A percentile compares a stretch with the other conserved stretches of the same genome.
Conservation (phyloP, 2,888 invertebrate species). For the Apodemia duryi region DNA sequence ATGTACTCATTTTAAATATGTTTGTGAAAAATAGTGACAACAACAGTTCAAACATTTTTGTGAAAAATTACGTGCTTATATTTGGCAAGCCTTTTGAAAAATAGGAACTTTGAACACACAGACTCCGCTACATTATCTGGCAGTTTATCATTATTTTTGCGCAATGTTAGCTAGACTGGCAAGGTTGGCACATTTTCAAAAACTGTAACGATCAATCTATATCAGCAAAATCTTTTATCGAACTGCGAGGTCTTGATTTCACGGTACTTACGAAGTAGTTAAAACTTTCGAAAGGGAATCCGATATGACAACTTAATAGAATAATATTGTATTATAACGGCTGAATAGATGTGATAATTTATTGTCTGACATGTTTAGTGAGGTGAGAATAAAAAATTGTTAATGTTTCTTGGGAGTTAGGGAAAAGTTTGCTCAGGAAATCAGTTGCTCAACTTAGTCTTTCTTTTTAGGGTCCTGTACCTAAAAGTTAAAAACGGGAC, state of each 20-base stretch:
- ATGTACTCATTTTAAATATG: too few relatives aligned
- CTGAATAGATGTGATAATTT: too few relatives aligned
- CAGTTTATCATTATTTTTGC: constrained; percentile 12
- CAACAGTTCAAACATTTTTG: background rate
- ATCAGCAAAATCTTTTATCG: constrained; percentile 4
- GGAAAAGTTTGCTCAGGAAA: too few relatives aligned
- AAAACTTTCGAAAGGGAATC: background rate
- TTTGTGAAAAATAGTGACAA: too few relatives aligned
- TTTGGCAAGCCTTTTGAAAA: constrained; percentile 1
- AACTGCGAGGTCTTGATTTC: background rate
- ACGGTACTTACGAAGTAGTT: constrained; percentile 3
- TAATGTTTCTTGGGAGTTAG: too few relatives aligned
- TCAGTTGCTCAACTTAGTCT: too few relatives aligned
- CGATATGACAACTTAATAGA: background rate
- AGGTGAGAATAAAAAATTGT: too few relatives aligned
- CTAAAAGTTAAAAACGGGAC: too few relatives aligned
- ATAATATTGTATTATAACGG: background rate
- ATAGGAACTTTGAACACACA: constrained; percentile 1
- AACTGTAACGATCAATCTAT: constrained; percentile 5
- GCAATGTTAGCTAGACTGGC: background rate
- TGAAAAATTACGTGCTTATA: background rate
- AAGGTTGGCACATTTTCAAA: constrained; percentile 8
- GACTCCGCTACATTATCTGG: constrained; percentile 8
- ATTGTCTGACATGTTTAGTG: too few relatives aligned
- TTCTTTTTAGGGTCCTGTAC: too few relatives aligned